Conservation (phyloP, 2,888 invertebrate species). For the Zaprionus bogoriensis region DNA sequence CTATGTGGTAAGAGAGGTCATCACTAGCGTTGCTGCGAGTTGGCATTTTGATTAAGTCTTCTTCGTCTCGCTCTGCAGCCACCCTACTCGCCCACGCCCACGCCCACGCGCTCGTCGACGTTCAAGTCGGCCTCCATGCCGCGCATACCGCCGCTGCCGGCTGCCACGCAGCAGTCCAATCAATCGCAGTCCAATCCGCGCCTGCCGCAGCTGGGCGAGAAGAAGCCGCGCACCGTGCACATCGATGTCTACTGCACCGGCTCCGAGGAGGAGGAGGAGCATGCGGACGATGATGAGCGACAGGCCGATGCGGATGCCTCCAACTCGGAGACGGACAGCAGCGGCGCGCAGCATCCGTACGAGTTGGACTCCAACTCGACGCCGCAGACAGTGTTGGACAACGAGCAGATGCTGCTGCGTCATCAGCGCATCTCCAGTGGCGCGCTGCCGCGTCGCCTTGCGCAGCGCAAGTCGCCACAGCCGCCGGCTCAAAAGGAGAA, state of each 20-base stretch:
- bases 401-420: conserved; percentile 85
- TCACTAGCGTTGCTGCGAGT: not conserved
- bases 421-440: conserved; percentile 84
- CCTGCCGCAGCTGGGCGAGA: conserved; percentile 65
- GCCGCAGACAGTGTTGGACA: conserved; percentile 87
- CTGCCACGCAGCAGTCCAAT: too few relatives aligned
- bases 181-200: conserved; percentile 2
- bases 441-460: conserved; percentile 83
- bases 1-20: conserved; percentile 73
- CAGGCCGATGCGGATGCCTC: conserved; percentile 78
- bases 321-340: conserved; percentile 56
- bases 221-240: conserved; percentile 86
- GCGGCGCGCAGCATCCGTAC: conserved; percentile 48
- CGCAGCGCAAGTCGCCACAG: conserved; percentile 28
- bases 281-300: conserved; percentile 81
- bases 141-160: conserved; percentile 70
- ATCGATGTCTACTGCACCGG: conserved; percentile 90
- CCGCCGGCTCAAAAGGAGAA: conserved; percentile 13
- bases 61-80: conserved; percentile 35
- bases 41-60: not conserved
- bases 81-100: conserved; percentile 59
- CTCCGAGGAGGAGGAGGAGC: conserved; percentile 84
- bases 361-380: conserved; percentile 84
- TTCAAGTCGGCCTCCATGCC: conserved; percentile 80
- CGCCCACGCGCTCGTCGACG: conserved; percentile 71